These are phyloP conservation scores for Megalonaias nervosa DNA, from an alignment of 1,140 invertebrate genomes.

Conservation along the genomic window DNA sequence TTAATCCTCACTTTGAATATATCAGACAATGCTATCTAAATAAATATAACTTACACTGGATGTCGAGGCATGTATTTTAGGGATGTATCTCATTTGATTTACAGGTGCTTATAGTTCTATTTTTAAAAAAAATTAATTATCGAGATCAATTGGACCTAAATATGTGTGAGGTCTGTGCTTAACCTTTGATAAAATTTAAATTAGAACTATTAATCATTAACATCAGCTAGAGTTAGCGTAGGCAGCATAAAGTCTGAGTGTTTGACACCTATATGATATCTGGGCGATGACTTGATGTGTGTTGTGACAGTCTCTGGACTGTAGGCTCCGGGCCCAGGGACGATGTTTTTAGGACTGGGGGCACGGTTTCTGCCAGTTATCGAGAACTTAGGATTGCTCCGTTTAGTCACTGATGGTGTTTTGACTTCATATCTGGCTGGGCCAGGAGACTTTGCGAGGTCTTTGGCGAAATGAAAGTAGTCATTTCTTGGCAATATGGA, in stretches of 20 bases:
- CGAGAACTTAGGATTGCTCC: constrained; percentile 21
- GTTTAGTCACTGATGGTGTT: constrained; percentile 9
- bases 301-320: constrained; percentile 24
- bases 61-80: too few relatives aligned
- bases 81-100: too few relatives aligned
- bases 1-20: too few relatives aligned
- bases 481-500: constrained; percentile 8
- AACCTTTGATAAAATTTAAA: too few relatives aligned
- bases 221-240: constrained; percentile 11
- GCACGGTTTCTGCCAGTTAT: constrained; percentile 14
- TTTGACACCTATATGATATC: constrained; percentile 21
- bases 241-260: constrained; percentile 32
- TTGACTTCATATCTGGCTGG: constrained; percentile 18
- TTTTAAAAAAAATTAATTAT: too few relatives aligned
- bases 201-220: not conserved
- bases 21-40: too few relatives aligned
- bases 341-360: not conserved
- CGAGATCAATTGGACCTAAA: too few relatives aligned
- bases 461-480: constrained; percentile 24
- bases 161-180: too few relatives aligned
- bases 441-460: constrained; percentile 28
- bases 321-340: constrained; percentile 30
- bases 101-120: too few relatives aligned
- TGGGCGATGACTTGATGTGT: constrained; percentile 24
- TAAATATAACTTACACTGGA: too few relatives aligned